Percentiles rank a stretch among this genome's conserved stretches.
Conservation (phyloP, 2,113 vertebrate species). For the Pyxicephalus adspersus region DNA sequence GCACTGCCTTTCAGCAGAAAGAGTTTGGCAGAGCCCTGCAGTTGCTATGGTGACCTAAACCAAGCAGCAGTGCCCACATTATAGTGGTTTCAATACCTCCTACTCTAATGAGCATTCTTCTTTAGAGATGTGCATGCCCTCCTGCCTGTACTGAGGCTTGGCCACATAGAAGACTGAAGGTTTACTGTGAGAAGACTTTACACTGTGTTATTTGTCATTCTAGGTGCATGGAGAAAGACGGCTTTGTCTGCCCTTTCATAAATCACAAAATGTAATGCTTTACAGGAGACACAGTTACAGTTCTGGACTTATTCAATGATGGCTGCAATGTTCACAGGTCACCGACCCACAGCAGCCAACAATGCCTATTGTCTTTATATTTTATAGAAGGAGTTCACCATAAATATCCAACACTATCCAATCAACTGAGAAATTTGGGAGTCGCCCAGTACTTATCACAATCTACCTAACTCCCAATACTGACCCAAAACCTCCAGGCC, state of each 20-base stretch:
- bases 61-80: slow-evolving; percentile 47
- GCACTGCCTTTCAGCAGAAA: slow-evolving; percentile 15
- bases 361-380: too few relatives aligned
- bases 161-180: neutral
- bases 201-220: slow-evolving; percentile 11
- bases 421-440: too few relatives aligned
- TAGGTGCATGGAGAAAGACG: neutral
- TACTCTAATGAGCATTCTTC: slow-evolving; percentile 46
- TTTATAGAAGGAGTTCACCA: too few relatives aligned
- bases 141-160: slow-evolving; percentile 17
- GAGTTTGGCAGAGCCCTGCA: slow-evolving; percentile 31
- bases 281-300: too few relatives aligned
- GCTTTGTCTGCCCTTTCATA: neutral
- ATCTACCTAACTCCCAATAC: too few relatives aligned
- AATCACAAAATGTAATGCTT: neutral
- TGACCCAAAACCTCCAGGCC: too few relatives aligned
- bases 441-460: too few relatives aligned
- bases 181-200: neutral
- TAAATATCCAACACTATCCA: too few relatives aligned
- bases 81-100: slow-evolving; percentile 23
- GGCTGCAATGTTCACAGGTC: too few relatives aligned
- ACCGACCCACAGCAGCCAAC: too few relatives aligned
- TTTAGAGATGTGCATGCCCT: slow-evolving; percentile 26
- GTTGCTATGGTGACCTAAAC: slow-evolving; percentile 48
- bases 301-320: too few relatives aligned